Evolutionary conservation across 2,797 vertebrate species (phyloP).

Genomic region (Peromyscus eremicus): DNA sequence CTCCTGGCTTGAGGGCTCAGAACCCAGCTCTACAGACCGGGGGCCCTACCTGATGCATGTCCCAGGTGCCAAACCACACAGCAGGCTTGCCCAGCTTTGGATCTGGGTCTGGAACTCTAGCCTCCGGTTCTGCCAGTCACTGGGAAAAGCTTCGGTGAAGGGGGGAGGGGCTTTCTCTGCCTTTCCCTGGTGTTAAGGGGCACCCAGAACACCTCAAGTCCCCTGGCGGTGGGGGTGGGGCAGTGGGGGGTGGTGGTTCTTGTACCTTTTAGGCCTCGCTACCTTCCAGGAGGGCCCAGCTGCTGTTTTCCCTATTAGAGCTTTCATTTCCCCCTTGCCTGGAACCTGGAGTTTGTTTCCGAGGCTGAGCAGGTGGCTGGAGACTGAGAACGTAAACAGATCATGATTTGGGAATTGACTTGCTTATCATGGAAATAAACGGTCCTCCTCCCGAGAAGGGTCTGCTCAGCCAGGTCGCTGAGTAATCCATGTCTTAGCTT

Average conservation of each 20-base stretch:
- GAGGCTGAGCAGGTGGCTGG: conserved; percentile 82
- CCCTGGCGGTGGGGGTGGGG: not conserved
- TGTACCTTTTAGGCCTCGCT: not conserved
- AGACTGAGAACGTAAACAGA: conserved; percentile 80
- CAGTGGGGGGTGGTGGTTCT: too few relatives aligned
- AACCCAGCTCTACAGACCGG: not conserved
- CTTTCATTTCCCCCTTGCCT: conserved; percentile 67
- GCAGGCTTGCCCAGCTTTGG: not conserved
- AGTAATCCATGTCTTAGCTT: conserved; percentile 9
- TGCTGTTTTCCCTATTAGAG: conserved; percentile 78
- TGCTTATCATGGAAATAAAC: conserved; percentile 79
- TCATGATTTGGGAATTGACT: conserved; percentile 76
- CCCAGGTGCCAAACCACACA: accelerated
- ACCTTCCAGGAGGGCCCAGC: conserved; percentile 70
- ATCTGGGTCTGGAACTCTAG: too few relatives aligned
- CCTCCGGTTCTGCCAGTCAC: not conserved
- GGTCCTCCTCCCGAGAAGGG: conserved; percentile 59
- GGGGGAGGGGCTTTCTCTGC: not conserved
- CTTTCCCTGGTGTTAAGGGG: not conserved
- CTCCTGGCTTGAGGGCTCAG: not conserved
- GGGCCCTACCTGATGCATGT: not conserved
- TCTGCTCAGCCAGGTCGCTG: conserved; percentile 36
- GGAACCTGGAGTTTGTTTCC: conserved; percentile 76
- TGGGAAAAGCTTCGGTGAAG: not conserved
- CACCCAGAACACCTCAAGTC: not conserved